Base-by-base conservation (phyloP, 2,113 vertebrate genomes). In the Chaetodon auriga region DNA sequence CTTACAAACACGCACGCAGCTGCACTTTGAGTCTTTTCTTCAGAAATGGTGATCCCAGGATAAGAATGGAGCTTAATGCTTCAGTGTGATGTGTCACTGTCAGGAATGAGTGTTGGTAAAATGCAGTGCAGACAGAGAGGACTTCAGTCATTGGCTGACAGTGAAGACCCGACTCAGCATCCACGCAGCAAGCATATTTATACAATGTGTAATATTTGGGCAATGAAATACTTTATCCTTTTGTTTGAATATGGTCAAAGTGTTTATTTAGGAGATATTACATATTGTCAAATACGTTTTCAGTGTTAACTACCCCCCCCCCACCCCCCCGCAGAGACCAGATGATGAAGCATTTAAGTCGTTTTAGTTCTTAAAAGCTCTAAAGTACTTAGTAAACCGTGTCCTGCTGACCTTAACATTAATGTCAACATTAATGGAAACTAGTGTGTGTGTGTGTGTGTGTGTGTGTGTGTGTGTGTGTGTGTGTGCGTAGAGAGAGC, bases 381-480 rank as follows among this genome's bases (percentile, higher is more conserved):
- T 55, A 23, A 83, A 81, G 51, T 74, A 41, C 66, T 82, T 68
- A 53, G 53, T 73, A 78, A 74, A 72, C 51, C 23, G 0, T 35
- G 49, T 81, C 82, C 85, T 66, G 46, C 68, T 89, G 74, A 87
- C 82, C 73, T 84, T 11, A 73, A 73, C 72, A 75, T 48, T 63
- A 53, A 62, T 46, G 63, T 60, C 41, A 60, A 43, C 75, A 57
- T 78, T 72, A 77, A 65, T 66, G 46, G 77, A 43, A 82, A 62
- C 45, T 19, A 19, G 74, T 64, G 66, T 81, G 54, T 74, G 61
- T 77, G 61, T 58, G 74, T 72, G 23, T 69, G 19, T 63, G 53
- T 80, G 82, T 70, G 69, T 68, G 71, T 55, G 58, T 71, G 41
- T 45, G 64, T 46, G 55, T 16, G 64, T 66, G 70, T 48, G 68